Evolutionary conservation across 2,888 invertebrate genomes (phyloP).

Genomic region (Patella caerulea): DNA sequence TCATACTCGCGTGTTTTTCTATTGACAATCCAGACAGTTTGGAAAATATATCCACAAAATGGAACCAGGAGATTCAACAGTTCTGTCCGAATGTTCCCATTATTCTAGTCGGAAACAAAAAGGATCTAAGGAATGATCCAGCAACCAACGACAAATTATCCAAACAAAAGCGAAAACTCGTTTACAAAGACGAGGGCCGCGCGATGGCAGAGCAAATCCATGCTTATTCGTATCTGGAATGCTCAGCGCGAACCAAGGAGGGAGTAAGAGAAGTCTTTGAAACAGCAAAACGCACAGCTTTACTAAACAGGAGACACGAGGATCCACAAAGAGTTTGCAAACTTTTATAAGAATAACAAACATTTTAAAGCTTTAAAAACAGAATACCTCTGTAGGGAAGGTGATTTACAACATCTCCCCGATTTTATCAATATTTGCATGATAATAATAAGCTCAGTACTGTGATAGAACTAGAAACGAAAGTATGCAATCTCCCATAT

Average conservation of each 20-base stretch:
- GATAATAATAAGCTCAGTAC: too few species aligned
- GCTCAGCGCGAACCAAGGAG: constrained; percentile 99
- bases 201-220: constrained; percentile 99
- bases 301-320: constrained; percentile 81
- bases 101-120: constrained; percentile 97
- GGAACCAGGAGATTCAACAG: constrained; percentile 95
- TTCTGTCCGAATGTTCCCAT: constrained; percentile 99
- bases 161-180: constrained; percentile 99
- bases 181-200: constrained; percentile 95
- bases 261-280: constrained; percentile 99
- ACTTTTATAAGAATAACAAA: too few species aligned
- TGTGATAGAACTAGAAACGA: too few species aligned
- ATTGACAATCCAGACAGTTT: constrained; percentile 99
- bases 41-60: constrained; percentile 99
- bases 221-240: constrained; percentile 98
- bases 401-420: too few species aligned
- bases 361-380: too few species aligned
- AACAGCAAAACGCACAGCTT: constrained; percentile 96
- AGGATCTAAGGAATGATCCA: constrained; percentile 74
- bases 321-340: not conserved
- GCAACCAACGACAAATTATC: constrained; percentile 78
- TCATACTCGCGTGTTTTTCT: constrained; percentile 99
- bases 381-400: too few species aligned
- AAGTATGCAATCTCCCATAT: too few species aligned
- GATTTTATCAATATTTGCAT: too few species aligned